Base-by-base conservation (phyloP, 2,113 vertebrate species). In the Sitta europaea region DNA sequence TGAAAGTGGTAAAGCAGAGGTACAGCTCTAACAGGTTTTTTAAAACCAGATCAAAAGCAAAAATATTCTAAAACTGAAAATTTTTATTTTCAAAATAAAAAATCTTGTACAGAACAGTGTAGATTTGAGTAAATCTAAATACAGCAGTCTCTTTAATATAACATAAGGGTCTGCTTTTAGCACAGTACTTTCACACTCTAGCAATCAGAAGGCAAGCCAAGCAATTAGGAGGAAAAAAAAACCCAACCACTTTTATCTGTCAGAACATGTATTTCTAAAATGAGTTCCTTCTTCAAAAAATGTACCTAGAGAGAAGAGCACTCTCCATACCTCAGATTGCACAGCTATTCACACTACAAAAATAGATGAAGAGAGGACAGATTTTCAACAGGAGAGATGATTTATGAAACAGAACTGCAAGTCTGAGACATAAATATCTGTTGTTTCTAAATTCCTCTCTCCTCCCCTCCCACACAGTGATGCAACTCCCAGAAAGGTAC, bases 11-110 rank as follows among this genome's bases (percentile, higher is more conserved):
- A 93, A 95, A 96, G 35, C 3, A 10, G 5, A 77, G 73, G 18
- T 45, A 79, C 9, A 48, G 54, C 29, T 71, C 24, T 25, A 68
- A 16, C 1, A 4, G 27, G 20, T 12, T 77, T 81, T 92, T 76
- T 4, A 70, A 53, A 54, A 92, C 62, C 43, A 94, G 33, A 16
- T 70, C 70, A 74, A 57, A 94, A n/a, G 27, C 83, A 88, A 66
- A 83, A 89, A 45, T 28, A 83, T 36, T 88, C 85, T 43, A 94
- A 90, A 33, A 3, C 17, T 68, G 48, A 70, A 66, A 38, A 5
- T 48, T 92, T 98, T 97, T 98, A 98, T 98, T 98, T 97, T 94
- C 72, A 97, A 98, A 97, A 97, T 96, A 97, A 97, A 95, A 95
- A 72, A 18, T 4, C 95, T 96, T 96, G 40, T 97, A 97, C 94